A percentile compares a stretch with the other conserved stretches of the same genome.
Evolutionary conservation across 2,797 vertebrate species (phyloP).

Genomic region (Dermochelys coriacea): DNA sequence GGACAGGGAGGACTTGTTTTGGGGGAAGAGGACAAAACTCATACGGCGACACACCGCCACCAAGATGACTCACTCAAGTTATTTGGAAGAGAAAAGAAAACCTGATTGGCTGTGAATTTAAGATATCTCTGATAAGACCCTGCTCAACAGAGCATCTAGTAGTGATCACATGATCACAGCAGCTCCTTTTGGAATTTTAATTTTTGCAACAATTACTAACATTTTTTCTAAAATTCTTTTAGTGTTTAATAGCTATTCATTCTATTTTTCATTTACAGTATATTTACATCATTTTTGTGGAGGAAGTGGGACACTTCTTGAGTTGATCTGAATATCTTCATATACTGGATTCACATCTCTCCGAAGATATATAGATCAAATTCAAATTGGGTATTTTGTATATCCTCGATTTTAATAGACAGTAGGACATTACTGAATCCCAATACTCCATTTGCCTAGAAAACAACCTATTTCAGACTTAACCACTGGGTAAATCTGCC

Average conservation of each 20-base stretch:
- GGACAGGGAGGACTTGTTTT: background rate
- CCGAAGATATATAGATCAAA: background rate
- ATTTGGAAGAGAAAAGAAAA: background rate
- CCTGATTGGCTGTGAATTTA: background rate
- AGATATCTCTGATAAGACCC: background rate
- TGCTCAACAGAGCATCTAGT: background rate
- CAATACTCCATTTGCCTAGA: background rate
- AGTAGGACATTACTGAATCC: background rate
- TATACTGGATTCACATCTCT: background rate
- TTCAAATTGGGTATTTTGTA: background rate
- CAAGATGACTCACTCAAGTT: background rate
- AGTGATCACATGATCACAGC: background rate
- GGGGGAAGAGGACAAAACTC: background rate
- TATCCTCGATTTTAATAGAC: background rate
- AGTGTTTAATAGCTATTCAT: background rate
- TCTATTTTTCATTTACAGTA: background rate
- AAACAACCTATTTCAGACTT: fast-evolving
- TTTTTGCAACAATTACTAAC: background rate
- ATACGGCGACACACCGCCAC: background rate
- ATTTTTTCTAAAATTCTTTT: background rate
- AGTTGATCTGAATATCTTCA: background rate
- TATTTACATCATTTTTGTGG: background rate
- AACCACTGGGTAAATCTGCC: background rate
- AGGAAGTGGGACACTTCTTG: background rate
- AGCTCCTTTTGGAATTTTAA: background rate